phyloP scores from a whole-genome alignment of 2,113 vertebrate genomes.

The Tachysurus vachellii region DNA sequence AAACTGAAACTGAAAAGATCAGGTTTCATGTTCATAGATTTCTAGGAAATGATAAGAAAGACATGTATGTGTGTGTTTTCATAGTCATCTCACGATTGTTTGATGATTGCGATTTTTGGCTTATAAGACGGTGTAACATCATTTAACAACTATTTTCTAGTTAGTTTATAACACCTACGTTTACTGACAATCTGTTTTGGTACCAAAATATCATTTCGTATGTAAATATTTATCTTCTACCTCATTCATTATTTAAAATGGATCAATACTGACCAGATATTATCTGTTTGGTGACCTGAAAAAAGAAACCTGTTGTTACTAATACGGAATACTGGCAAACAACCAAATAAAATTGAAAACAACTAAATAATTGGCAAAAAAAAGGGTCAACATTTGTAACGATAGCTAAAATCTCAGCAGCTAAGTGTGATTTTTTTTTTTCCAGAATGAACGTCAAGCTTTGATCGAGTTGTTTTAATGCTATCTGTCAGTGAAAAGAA shows the following conservation, averaged over 20 bases:
- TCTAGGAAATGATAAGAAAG: slow-evolving; percentile 5
- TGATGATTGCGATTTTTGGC: neutral
- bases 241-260: neutral
- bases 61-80: neutral
- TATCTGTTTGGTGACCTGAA: neutral
- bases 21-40: neutral
- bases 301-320: no score
- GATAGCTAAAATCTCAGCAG: neutral
- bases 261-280: neutral
- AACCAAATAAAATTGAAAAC: neutral
- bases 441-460: neutral
- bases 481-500: neutral
- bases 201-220: neutral
- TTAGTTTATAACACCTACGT: neutral
- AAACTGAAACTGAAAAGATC: neutral
- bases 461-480: neutral
- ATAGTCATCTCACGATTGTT: neutral
- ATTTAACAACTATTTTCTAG: neutral
- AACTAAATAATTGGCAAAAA: no score
- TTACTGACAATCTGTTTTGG: neutral
- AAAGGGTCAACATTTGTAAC: neutral
- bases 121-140: neutral
- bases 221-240: neutral
- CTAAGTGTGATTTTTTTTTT: neutral
- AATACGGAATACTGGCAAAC: no score